Evolutionary conservation across 2,113 vertebrate species (phyloP).

Genomic region (Saguinus imperator): DNA sequence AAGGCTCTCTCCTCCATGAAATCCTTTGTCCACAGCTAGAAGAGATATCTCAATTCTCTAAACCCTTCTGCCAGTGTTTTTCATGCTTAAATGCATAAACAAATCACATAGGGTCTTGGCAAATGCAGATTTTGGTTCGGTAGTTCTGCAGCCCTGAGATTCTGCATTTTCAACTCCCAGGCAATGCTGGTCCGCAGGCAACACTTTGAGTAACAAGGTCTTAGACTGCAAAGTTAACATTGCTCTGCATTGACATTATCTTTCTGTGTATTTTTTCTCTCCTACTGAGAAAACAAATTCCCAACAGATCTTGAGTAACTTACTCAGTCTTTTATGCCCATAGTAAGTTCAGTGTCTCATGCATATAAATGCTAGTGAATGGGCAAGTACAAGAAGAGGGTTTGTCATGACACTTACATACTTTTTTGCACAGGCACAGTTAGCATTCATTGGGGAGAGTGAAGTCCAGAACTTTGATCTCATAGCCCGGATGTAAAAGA

Average conservation of each 20-base stretch:
- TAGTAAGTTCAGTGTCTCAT: background rate
- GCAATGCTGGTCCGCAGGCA: background rate
- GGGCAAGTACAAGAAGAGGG: background rate
- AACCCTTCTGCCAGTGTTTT: background rate
- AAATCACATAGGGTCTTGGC: background rate
- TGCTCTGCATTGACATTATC: background rate
- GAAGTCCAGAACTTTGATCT: background rate
- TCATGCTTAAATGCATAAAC: background rate
- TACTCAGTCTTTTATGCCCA: background rate
- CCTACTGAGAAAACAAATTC: background rate
- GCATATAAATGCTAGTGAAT: background rate
- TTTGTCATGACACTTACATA: background rate
- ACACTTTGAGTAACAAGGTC: background rate
- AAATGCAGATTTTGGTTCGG: background rate
- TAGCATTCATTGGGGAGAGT: background rate
- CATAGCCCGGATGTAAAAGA: background rate
- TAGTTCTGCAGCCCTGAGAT: background rate
- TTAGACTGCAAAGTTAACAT: background rate
- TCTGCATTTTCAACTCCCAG: background rate
- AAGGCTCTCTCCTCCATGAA: background rate
- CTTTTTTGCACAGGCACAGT: background rate
- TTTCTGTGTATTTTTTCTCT: background rate
- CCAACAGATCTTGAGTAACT: background rate
- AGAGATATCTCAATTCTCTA: background rate
- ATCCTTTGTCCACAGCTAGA: background rate